Conservation (phyloP, 2,113 vertebrate genomes). For the Peromyscus polionotus region DNA sequence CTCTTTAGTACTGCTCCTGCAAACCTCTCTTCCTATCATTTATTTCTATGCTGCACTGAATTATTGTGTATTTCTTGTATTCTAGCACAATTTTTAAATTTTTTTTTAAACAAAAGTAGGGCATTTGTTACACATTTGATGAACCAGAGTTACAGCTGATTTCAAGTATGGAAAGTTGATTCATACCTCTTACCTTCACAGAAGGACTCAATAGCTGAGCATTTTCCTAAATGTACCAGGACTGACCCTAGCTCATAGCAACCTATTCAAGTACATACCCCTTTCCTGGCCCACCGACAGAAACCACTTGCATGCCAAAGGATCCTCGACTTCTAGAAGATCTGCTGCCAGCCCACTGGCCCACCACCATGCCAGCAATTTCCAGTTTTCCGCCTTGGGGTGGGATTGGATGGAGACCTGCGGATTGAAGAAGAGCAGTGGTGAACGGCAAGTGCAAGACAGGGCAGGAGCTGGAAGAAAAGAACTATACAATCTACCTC, state of each 20-base stretch:
- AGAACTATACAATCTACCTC: not conserved
- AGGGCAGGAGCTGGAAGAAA: constrained; percentile 2
- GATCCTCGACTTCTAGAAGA: constrained; percentile 92
- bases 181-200: constrained; percentile 45
- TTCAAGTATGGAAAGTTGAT: constrained; percentile 39
- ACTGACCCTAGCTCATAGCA: constrained; percentile 41
- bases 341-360: constrained; percentile 96
- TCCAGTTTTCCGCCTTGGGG: constrained; percentile 96
- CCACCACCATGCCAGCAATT: constrained; percentile 96
- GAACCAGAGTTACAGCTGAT: constrained; percentile 57
- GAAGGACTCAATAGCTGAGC: not conserved
- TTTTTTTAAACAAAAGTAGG: not conserved
- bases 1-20: not conserved
- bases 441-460: not conserved
- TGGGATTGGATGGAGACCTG: constrained; percentile 94
- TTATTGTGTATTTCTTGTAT: constrained; percentile 21
- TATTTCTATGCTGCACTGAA: constrained; percentile 36
- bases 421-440: constrained; percentile 27
- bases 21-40: constrained; percentile 8
- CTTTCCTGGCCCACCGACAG: constrained; percentile 92
- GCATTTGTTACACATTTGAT: constrained; percentile 46
- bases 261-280: constrained; percentile 87
- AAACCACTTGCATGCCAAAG: constrained; percentile 96
- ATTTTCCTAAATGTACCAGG: constrained; percentile 35
- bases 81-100: constrained; percentile 16